Evolutionary conservation across 1,140 invertebrate species (phyloP).

Genomic region (Drosophila nebulosa): DNA sequence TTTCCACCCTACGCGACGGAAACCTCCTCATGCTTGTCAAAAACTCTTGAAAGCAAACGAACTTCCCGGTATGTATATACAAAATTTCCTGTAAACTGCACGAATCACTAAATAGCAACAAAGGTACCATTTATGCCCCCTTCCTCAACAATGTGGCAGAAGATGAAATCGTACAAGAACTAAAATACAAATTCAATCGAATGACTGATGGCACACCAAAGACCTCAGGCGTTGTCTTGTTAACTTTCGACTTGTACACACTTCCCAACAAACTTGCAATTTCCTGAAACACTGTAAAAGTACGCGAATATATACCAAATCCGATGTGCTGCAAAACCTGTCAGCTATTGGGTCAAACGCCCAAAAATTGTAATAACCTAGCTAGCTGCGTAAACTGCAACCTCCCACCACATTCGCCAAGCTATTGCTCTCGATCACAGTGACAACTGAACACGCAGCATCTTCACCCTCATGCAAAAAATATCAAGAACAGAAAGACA

Average conservation of each 20-base stretch:
- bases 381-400: neutral
- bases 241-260: slow-evolving; percentile 11
- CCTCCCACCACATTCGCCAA: neutral
- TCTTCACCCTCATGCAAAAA: neutral
- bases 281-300: neutral
- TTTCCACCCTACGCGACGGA: slow-evolving; percentile 7
- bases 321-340: neutral
- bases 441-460: neutral
- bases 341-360: neutral
- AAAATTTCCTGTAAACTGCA: slow-evolving; percentile 12
- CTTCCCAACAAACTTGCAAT: slow-evolving; percentile 5
- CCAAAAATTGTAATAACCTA: neutral
- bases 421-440: neutral
- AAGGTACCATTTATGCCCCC: neutral
- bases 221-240: slow-evolving; percentile 1
- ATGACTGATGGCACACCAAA: neutral
- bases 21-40: neutral
- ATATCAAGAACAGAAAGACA: slow-evolving; percentile 15
- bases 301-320: neutral
- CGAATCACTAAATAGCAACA: neutral
- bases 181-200: slow-evolving; percentile 4
- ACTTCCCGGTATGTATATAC: neutral
- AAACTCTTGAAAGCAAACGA: slow-evolving; percentile 6
- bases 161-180: slow-evolving; percentile 1
- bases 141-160: slow-evolving; percentile 7